phyloP scores from a whole-genome alignment of 2,113 vertebrate species.

The Pollachius pollachius region DNA sequence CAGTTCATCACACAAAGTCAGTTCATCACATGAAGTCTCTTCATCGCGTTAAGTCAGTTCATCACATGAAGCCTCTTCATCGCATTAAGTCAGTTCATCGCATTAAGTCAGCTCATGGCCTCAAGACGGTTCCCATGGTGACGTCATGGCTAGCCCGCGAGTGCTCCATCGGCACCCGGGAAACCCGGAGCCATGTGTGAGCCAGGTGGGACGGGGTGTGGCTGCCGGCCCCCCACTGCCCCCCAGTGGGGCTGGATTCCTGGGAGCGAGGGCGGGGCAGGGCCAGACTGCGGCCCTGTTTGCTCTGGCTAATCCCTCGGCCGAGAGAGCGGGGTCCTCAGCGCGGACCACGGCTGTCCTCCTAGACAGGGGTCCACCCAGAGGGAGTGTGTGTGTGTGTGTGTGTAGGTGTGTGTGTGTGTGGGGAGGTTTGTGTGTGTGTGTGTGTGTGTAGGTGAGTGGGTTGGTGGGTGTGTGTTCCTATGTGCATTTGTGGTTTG shows the following conservation, averaged over 20 bases:
- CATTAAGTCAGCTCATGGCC: too few relatives aligned
- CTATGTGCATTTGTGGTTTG: neutral
- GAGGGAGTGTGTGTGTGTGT: slow-evolving; percentile 20
- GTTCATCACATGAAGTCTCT: too few relatives aligned
- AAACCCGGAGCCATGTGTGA: too few relatives aligned
- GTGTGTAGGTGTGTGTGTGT: slow-evolving; percentile 13
- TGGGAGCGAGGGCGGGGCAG: slow-evolving; percentile 68
- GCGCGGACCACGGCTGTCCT: slow-evolving; percentile 4
- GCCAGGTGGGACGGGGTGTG: too few relatives aligned
- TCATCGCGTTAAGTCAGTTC: too few relatives aligned
- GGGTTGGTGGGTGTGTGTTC: slow-evolving; percentile 5
- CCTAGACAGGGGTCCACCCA: neutral
- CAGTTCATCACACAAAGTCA: too few relatives aligned
- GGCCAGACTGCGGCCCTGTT: slow-evolving; percentile 58
- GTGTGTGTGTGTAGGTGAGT: neutral
- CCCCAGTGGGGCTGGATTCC: neutral
- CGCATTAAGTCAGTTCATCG: neutral
- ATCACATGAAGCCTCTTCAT: too few relatives aligned
- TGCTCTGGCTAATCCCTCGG: slow-evolving; percentile 57
- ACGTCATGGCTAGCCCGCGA: too few relatives aligned
- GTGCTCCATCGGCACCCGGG: too few relatives aligned
- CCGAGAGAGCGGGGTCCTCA: slow-evolving; percentile 55
- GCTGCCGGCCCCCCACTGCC: too few relatives aligned
- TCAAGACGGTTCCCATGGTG: too few relatives aligned
- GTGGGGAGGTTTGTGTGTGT: slow-evolving; percentile 6